Conservation (phyloP, 2,113 vertebrate species). For the Rhadina sibilatrix region DNA sequence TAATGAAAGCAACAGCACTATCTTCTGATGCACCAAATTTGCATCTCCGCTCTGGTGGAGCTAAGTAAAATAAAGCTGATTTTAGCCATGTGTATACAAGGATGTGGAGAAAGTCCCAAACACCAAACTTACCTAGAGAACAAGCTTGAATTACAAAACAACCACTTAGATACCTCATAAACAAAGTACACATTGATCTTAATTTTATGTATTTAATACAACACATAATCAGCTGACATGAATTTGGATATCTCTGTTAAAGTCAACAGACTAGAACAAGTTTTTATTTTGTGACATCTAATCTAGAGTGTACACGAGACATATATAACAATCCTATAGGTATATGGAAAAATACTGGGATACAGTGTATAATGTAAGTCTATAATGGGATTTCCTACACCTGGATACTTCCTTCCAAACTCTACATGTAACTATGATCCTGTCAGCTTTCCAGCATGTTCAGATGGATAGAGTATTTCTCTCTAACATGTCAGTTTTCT, state of each 20-base stretch:
- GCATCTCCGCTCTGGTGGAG: background rate
- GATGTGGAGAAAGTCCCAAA: background rate
- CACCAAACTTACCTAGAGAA: background rate
- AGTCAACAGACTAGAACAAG: background rate
- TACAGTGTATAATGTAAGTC: background rate
- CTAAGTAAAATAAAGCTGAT: background rate
- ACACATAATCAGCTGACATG: background rate
- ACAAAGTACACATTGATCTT: background rate
- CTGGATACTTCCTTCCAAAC: background rate
- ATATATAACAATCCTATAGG: background rate
- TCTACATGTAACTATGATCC: accelerated
- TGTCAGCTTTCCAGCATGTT: background rate
- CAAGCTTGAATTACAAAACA: background rate
- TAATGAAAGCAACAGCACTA: background rate
- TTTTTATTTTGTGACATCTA: background rate
- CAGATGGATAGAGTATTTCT: background rate
- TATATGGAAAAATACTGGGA: background rate
- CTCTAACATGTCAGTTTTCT: background rate
- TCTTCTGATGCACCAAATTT: background rate
- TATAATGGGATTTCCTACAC: background rate
- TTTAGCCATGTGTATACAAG: background rate
- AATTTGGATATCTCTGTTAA: background rate
- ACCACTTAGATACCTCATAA: background rate
- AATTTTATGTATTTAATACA: background rate
- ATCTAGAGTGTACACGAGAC: background rate